A percentile compares a stretch with the other conserved stretches of the same genome.
Conservation (phyloP, 2,113 vertebrate species). For the Lampris megalopsis region DNA sequence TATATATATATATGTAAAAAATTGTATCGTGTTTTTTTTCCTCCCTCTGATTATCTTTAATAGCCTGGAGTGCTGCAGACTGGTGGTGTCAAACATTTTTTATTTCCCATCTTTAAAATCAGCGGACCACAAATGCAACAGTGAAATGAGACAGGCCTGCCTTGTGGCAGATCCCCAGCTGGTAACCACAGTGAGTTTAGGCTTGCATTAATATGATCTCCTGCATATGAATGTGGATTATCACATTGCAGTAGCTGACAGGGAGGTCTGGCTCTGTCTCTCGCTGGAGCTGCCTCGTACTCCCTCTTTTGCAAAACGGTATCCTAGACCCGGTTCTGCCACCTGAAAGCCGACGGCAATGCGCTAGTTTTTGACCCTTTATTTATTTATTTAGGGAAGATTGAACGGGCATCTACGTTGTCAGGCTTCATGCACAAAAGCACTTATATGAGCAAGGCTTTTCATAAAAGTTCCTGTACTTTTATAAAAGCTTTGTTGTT, state of each 20-base stretch:
- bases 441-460: too few relatives aligned
- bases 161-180: not conserved
- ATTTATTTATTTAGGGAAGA: conserved; percentile 38
- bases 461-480: too few relatives aligned
- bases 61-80: too few relatives aligned
- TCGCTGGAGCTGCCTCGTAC: conserved; percentile 7
- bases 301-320: conserved; percentile 4
- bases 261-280: not conserved
- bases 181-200: not conserved
- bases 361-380: conserved; percentile 15
- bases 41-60: too few relatives aligned
- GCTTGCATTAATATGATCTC: not conserved
- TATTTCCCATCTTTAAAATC: too few relatives aligned
- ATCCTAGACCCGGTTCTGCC: conserved; percentile 7
- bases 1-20: too few relatives aligned
- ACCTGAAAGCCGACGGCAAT: conserved; percentile 10
- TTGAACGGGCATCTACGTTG: conserved; percentile 24
- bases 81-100: too few relatives aligned
- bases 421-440: too few relatives aligned
- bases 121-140: too few relatives aligned
- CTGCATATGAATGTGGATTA: not conserved
- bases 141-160: not conserved
- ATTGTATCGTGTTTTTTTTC: too few relatives aligned
- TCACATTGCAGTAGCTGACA: conserved; percentile 14
- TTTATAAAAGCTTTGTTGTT: too few relatives aligned